Conservation (phyloP, 1,140 invertebrate species). For the Drosophila nasuta region DNA sequence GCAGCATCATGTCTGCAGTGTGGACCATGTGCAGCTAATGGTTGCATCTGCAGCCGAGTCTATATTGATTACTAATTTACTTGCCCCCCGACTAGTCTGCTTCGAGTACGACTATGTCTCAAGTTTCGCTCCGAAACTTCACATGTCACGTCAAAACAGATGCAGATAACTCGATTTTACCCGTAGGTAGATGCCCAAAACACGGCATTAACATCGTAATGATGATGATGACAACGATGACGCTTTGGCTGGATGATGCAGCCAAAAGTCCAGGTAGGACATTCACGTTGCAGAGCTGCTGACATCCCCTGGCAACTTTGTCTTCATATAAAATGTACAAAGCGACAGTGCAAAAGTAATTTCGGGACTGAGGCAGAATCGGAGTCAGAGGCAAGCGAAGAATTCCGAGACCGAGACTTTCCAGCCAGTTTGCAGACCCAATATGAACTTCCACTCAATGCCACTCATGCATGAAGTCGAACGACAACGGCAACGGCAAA, state of each 20-base stretch:
- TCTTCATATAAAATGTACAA: constrained; percentile 78
- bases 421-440: constrained; percentile 45
- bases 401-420: constrained; percentile 7
- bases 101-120: constrained; percentile 11
- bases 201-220: constrained; percentile 52
- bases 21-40: constrained; percentile 65
- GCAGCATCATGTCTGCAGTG: constrained; percentile 37
- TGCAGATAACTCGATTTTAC: constrained; percentile 63
- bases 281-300: constrained; percentile 28
- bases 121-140: constrained; percentile 46
- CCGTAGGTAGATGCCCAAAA: constrained; percentile 40
- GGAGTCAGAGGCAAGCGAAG: not conserved
- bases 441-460: constrained; percentile 70
- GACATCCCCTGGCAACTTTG: constrained; percentile 50
- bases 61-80: constrained; percentile 76
- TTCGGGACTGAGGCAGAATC: constrained; percentile 7
- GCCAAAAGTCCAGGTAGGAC: constrained; percentile 48
- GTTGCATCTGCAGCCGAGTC: constrained; percentile 28
- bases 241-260: not conserved
- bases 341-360: constrained; percentile 61
- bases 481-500: constrained; percentile 49
- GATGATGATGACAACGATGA: not conserved
- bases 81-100: constrained; percentile 25
- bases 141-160: constrained; percentile 48
- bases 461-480: constrained; percentile 74